These are phyloP conservation scores for Lasioglossum albipes DNA, from an alignment of 1,140 invertebrate genomes.

Conservation along the genomic window DNA sequence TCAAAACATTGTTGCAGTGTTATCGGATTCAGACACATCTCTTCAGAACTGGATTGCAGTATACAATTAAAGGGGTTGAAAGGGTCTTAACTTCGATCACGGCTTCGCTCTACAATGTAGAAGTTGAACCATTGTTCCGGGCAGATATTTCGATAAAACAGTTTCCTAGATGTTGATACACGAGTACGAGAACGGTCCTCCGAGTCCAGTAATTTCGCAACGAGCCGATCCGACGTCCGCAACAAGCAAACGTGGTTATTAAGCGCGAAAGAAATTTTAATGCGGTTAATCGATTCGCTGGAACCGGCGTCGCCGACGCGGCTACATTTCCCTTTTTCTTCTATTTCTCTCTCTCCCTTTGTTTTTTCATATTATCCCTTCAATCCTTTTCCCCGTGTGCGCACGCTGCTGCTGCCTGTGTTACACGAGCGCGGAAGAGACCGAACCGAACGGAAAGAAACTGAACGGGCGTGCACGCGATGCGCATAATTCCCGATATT, in stretches of 20 bases:
- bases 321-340: neutral
- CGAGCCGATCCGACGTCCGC: conserved; percentile 1
- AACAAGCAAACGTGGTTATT: conserved; percentile 27
- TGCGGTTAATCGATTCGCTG: conserved; percentile 43
- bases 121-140: no score
- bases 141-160: neutral
- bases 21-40: no score
- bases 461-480: conserved; percentile 16
- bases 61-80: no score
- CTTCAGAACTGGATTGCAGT: no score
- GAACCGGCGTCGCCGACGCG: conserved; percentile 29
- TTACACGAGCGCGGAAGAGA: conserved; percentile 32
- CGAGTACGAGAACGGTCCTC: neutral
- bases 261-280: conserved; percentile 45
- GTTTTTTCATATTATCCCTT: neutral
- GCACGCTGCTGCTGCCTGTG: conserved; percentile 1
- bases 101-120: no score
- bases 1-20: no score
- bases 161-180: neutral
- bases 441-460: conserved; percentile 18
- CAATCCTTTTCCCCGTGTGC: neutral
- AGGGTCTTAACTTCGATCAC: no score
- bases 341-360: neutral
- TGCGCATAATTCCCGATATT: conserved; percentile 48
- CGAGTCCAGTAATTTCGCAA: conserved; percentile 12